Percentiles rank a stretch among this genome's conserved stretches.
These are phyloP conservation scores for Azorinus chamasolen DNA, from an alignment of 2,888 invertebrate genomes.

Conservation along the genomic window DNA sequence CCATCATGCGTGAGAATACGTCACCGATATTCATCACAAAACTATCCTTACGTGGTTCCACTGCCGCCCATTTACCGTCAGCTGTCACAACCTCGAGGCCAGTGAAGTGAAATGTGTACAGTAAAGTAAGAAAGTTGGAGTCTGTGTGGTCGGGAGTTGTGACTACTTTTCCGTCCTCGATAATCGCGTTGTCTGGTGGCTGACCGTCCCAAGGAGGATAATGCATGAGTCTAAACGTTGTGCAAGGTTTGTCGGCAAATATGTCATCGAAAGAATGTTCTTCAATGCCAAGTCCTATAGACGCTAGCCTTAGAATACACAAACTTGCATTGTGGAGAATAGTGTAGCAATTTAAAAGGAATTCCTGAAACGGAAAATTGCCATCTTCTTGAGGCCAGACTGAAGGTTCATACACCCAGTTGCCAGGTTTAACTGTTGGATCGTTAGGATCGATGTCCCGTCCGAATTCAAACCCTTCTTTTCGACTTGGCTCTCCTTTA, in stretches of 20 bases:
- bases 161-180: slow-evolving; percentile 65
- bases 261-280: slow-evolving; percentile 69
- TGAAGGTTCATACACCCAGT: slow-evolving; percentile 68
- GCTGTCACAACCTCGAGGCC: slow-evolving; percentile 65
- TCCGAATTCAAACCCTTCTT: slow-evolving; percentile 73
- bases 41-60: slow-evolving; percentile 64
- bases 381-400: slow-evolving; percentile 69
- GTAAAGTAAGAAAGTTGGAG: slow-evolving; percentile 67
- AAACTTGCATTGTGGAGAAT: slow-evolving; percentile 59
- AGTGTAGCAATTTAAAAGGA: slow-evolving; percentile 52
- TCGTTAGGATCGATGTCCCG: slow-evolving; percentile 54
- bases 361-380: slow-evolving; percentile 58
- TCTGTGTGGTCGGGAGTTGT: slow-evolving; percentile 71
- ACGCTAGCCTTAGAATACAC: slow-evolving; percentile 66
- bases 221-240: slow-evolving; percentile 72
- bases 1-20: slow-evolving; percentile 70
- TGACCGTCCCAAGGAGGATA: slow-evolving; percentile 68
- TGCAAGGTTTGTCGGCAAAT: slow-evolving; percentile 66
- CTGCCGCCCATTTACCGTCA: slow-evolving; percentile 64
- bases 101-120: slow-evolving; percentile 64
- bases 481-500: slow-evolving; percentile 64
- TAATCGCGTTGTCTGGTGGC: slow-evolving; percentile 53
- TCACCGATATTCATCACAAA: slow-evolving; percentile 77
- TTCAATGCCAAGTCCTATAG: slow-evolving; percentile 66
- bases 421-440: slow-evolving; percentile 41